Percentiles rank a stretch among this genome's conserved stretches.
Conservation (phyloP, 1,140 invertebrate species). For the Aphis gossypii region DNA sequence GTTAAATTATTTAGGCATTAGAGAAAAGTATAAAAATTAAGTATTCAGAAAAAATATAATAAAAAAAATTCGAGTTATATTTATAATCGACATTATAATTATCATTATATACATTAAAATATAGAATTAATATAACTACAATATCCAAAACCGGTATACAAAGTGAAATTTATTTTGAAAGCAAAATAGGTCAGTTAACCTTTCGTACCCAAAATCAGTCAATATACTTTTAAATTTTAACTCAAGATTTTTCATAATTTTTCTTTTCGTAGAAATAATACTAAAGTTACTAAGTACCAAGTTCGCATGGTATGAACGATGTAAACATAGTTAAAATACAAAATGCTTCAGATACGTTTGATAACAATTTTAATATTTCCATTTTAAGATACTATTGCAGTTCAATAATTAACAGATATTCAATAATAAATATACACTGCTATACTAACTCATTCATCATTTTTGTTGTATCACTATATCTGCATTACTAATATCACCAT, state of each 20-base stretch:
- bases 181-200: background rate
- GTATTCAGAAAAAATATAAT: background rate
- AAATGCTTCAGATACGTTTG: too few relatives aligned
- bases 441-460: too few relatives aligned
- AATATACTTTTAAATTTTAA: background rate
- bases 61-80: background rate
- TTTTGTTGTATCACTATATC: too few relatives aligned
- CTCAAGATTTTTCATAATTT: background rate
- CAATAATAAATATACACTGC: too few relatives aligned
- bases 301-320: too few relatives aligned
- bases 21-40: background rate
- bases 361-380: too few relatives aligned
- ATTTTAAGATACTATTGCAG: too few relatives aligned
- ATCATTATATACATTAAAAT: background rate
- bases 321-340: too few relatives aligned
- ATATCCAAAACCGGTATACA: background rate
- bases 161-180: background rate
- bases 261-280: too few relatives aligned
- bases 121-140: background rate
- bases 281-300: too few relatives aligned
- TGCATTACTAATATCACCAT: too few relatives aligned
- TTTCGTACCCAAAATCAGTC: background rate
- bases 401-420: too few relatives aligned
- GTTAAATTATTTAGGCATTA: background rate
- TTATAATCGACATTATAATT: background rate